These are phyloP conservation scores for Gavialis gangeticus DNA, from an alignment of 2,113 vertebrate species.

Conservation along the genomic window DNA sequence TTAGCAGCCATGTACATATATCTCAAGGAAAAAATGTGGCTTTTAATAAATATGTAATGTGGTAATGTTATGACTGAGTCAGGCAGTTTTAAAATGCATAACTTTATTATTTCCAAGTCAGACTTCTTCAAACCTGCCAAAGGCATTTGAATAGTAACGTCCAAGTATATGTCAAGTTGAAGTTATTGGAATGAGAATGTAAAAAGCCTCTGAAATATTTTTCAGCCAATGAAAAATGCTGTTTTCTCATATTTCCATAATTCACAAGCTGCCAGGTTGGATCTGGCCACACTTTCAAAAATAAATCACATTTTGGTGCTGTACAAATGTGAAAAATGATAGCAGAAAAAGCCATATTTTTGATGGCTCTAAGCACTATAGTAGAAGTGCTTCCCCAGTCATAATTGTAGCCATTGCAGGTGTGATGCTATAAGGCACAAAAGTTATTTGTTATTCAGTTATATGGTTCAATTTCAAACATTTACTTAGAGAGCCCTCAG, in stretches of 20 bases:
- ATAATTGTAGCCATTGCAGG: neutral
- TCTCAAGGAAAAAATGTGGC: neutral
- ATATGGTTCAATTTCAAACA: neutral
- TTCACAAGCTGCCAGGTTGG: neutral
- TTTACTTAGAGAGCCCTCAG: neutral
- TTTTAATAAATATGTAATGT: neutral
- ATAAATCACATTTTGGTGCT: neutral
- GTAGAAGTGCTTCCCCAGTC: neutral
- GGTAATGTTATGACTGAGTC: neutral
- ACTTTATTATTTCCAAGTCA: conserved; percentile 39
- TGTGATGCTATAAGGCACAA: neutral
- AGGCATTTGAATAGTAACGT: neutral
- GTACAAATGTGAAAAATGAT: neutral
- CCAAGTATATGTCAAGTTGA: conserved; percentile 11
- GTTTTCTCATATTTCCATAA: neutral
- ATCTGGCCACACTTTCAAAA: neutral
- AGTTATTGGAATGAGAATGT: neutral
- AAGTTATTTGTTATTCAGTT: neutral
- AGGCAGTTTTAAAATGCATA: conserved; percentile 25
- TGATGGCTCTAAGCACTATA: neutral
- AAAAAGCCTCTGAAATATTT: conserved; percentile 37
- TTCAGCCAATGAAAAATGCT: neutral
- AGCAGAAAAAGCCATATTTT: neutral
- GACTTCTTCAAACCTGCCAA: conserved; percentile 8
- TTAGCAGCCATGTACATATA: neutral